Conservation (phyloP, 1,140 invertebrate species). For the Drosophila suzukii region DNA sequence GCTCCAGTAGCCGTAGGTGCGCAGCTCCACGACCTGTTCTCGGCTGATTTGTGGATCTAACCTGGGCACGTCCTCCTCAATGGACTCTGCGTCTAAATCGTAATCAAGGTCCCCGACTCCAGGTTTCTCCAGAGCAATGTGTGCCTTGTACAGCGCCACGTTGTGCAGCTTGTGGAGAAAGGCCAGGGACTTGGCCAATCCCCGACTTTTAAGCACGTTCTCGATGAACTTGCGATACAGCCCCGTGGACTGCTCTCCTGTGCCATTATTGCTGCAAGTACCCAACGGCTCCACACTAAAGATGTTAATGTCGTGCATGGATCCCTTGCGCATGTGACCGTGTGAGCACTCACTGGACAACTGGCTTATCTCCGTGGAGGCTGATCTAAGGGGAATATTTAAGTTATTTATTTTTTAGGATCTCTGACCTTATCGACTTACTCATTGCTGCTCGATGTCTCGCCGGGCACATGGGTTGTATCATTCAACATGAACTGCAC, state of each 20-base stretch:
- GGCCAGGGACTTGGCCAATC: constrained; percentile 90
- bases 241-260: constrained; percentile 66
- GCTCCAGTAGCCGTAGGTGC: constrained; percentile 90
- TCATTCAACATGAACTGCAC: constrained; percentile 81
- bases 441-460: constrained; percentile 81
- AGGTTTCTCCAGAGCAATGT: constrained; percentile 88
- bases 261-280: constrained; percentile 64
- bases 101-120: constrained; percentile 66
- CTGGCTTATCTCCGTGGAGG: constrained; percentile 79
- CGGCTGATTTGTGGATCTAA: constrained; percentile 79
- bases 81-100: constrained; percentile 67
- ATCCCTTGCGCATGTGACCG: constrained; percentile 59
- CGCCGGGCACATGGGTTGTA: constrained; percentile 67
- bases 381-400: constrained; percentile 49
- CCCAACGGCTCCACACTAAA: constrained; percentile 78
- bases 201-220: constrained; percentile 93
- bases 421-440: constrained; percentile 21
- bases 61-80: constrained; percentile 84
- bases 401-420: neutral
- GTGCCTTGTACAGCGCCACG: constrained; percentile 88
- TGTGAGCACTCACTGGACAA: constrained; percentile 60
- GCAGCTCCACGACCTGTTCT: constrained; percentile 77
- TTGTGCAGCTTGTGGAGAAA: constrained; percentile 90
- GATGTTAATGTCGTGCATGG: constrained; percentile 82
- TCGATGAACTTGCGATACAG: constrained; percentile 91